These are phyloP conservation scores for Trichopoda pennipes DNA, from an alignment of 2,888 invertebrate species.

Conservation along the genomic window DNA sequence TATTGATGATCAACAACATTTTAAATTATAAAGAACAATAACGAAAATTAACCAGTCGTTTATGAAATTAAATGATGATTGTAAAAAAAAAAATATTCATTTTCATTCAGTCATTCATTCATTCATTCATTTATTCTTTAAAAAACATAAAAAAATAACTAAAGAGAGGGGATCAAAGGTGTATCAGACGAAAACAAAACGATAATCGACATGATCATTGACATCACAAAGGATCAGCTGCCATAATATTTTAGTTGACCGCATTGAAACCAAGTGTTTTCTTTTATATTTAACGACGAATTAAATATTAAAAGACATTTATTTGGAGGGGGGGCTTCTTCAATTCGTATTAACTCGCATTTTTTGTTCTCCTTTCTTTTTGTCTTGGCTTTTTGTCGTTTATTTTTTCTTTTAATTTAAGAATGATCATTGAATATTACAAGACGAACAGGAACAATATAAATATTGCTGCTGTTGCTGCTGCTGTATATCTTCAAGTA, in stretches of 20 bases:
- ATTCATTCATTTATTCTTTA: no score
- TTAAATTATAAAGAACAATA: conserved; percentile 40
- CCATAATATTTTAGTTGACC: conserved; percentile 65
- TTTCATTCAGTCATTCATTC: no score
- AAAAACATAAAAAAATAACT: neutral
- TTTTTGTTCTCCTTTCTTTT: neutral
- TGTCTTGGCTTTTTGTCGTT: conserved; percentile 2
- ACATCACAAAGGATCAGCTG: conserved; percentile 63
- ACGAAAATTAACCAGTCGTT: conserved; percentile 11
- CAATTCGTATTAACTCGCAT: conserved; percentile 23
- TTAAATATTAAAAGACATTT: conserved; percentile 56
- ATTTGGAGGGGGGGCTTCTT: conserved; percentile 50
- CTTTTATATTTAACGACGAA: conserved; percentile 31
- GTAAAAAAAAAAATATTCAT: conserved; percentile 43
- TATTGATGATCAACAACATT: conserved; percentile 23
- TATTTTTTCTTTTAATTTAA: neutral
- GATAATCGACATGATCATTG: conserved; percentile 60
- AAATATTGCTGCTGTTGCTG: conserved; percentile 22
- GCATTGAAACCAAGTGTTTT: conserved; percentile 42
- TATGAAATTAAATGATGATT: conserved; percentile 26
- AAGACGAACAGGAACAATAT: conserved; percentile 43
- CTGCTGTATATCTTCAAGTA: conserved; percentile 10
- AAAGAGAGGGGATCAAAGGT: conserved; percentile 1
- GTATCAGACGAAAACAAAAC: conserved; percentile 38
- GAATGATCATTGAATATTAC: conserved; percentile 54